phyloP scores from a whole-genome alignment of 2,888 invertebrate species.

The Platycheirus rosarum region DNA sequence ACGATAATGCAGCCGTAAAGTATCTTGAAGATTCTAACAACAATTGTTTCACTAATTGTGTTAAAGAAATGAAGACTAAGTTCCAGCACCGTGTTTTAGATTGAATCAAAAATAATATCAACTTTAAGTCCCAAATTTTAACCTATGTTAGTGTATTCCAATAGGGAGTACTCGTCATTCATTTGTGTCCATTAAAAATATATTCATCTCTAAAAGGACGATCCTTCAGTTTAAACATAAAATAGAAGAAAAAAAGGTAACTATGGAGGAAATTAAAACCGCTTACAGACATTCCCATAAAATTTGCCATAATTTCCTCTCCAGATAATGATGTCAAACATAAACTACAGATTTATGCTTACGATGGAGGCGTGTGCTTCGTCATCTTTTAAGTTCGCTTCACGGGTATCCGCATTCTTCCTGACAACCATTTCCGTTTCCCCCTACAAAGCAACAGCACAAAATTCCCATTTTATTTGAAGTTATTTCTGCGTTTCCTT shows the following conservation, averaged over 20 bases:
- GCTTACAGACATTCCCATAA: conserved; percentile 59
- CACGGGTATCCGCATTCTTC: background rate
- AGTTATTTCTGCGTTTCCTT: conserved; percentile 20
- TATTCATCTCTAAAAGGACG: no score
- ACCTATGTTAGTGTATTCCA: no score
- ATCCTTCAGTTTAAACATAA: background rate
- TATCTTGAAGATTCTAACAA: no score
- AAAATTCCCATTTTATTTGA: conserved; percentile 30
- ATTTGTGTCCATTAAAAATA: no score
- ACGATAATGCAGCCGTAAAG: no score
- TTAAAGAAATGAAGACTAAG: no score
- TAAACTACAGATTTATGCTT: conserved; percentile 57
- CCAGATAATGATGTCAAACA: conserved; percentile 59
- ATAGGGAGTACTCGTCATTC: no score
- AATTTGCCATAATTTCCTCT: conserved; percentile 67
- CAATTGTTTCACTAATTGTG: no score
- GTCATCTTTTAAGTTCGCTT: background rate
- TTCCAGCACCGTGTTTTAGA: no score
- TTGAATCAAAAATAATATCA: no score
- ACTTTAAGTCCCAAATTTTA: no score
- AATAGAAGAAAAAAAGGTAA: conserved; percentile 28
- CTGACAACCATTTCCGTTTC: conserved; percentile 7
- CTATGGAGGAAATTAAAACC: conserved; percentile 65
- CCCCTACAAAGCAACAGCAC: background rate
- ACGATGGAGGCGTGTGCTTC: conserved; percentile 21